A percentile compares a stretch with the other conserved stretches of the same genome.
Evolutionary conservation across 2,797 vertebrate genomes (phyloP).

Genomic region (Oophaga sylvatica): DNA sequence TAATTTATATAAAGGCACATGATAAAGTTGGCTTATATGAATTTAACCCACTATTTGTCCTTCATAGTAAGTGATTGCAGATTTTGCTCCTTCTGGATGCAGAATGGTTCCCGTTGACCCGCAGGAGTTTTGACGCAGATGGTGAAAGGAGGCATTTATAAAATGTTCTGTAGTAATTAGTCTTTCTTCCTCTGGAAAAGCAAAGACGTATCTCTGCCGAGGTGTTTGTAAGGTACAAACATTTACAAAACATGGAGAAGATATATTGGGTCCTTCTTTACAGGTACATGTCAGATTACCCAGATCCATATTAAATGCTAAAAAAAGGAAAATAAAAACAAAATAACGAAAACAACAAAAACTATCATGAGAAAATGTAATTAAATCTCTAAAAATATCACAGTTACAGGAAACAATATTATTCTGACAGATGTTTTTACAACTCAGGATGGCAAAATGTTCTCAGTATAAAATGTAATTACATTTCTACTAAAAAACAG

Average conservation of each 20-base stretch:
- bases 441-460: not conserved
- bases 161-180: constrained; percentile 62
- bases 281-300: constrained; percentile 64
- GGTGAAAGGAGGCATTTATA: constrained; percentile 64
- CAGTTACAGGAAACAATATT: not conserved
- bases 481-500: not conserved
- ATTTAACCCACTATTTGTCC: constrained; percentile 70
- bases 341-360: not conserved
- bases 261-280: not conserved
- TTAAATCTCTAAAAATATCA: not conserved
- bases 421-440: constrained; percentile 3
- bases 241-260: not conserved
- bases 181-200: constrained; percentile 56
- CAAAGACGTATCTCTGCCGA: constrained; percentile 59
- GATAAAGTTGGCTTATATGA: not conserved
- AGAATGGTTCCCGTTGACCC: constrained; percentile 61
- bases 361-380: not conserved
- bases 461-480: not conserved
- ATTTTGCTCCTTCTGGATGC: constrained; percentile 32
- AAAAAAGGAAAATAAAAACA: not conserved
- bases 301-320: constrained; percentile 65
- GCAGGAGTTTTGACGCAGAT: constrained; percentile 64
- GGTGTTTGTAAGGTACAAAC: constrained; percentile 63
- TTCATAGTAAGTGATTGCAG: constrained; percentile 67
- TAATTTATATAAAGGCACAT: not conserved